Evolutionary conservation across 1,140 invertebrate genomes (phyloP), one percentile per base, ranked within the genome.

Genomic region (Nomia melanderi): DNA sequence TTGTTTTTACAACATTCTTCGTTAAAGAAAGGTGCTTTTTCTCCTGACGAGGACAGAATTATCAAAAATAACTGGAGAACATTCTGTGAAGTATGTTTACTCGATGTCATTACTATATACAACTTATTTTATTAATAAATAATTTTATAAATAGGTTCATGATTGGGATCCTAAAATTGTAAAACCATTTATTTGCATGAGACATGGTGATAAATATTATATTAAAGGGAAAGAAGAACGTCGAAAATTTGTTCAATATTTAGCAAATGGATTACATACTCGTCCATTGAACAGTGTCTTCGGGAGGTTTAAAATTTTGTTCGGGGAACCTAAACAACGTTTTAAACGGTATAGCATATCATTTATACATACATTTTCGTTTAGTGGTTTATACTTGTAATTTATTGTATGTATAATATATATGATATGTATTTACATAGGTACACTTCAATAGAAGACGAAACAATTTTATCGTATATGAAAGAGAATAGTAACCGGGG

Each of bases 41-140:
- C 85, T 5, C 2, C 41, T 20, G 20, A 17, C 1, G 91, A 92
- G 78, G 89, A 92, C 77, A 36, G 82, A 53, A 87, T 81, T 41
- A 89, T 92, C 7, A 81, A 27, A 33, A 50, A 76, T n/a, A 92
- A 92, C 63, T 92, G 91, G 91, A 60, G 79, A 29, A 29, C n/a
- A 9, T 92, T 92, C 85, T 92, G 91, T 66, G 8, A 90, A 29
- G 91, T 90, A 84, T 63, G 41, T 67, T 0, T 50, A 17, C 23
- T 60, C 62, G 20, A 53, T 62, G 29, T 66, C 1, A 65, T 53
- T 56, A n/a, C n/a, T n/a, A n/a, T n/a, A 44, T 50, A 63, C 78
- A 11, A 57, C 71, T 31, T 44, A 2, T 53, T 29, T 63, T 56
- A 47, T 29, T 44, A 4, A 60, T 44, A n/a, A 54, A 7, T n/a